Base-by-base conservation (phyloP, 2,113 vertebrate genomes). In the Sialia sialis region DNA sequence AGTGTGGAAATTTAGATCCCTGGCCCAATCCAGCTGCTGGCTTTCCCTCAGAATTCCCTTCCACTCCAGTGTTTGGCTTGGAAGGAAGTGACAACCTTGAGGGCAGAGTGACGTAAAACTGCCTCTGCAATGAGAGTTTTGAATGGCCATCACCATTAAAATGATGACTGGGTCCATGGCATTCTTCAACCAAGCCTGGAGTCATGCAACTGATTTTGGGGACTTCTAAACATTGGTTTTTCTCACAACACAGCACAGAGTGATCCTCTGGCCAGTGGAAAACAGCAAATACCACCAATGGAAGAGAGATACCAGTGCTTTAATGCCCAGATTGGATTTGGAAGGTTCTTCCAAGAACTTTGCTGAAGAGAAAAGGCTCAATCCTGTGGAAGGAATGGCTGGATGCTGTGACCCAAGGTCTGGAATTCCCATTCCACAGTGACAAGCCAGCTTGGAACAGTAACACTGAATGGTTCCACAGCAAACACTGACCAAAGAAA, bases 201-300 rank as follows among this genome's bases (percentile, higher is more conserved):
- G 39, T 6, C 7, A 1, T 0, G 6, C 5, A 27, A 4, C 4
- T 10, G 13, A 6, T 77, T 60, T 2, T 1, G 16, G 25, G 19
- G 27, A n/a, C 8, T 73, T 52, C 3, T 2, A 7, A 25, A 48
- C 36, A 2, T 7, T 3, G 6, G 6, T 27, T 60, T 62, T 36
- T 13, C 11, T 27, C 34, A 14, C 21, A 58, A 4, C 20, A 17
- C 0, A 0, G 11, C 52, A 10, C 34, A 9, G 3, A 7, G 38
- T 15, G 32, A 34, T 25, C 15, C 18, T 34, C 38, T 23, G 26
- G 14, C 20, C 3, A 1, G 13, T 4, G 1, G 15, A 13, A 20
- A 54, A 54, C 15, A 16, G 20, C 1, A 0, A 46, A 26, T 8
- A 0, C 21, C 1, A 0, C 0, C 0, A 5, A 9, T 6, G 8